Percentiles rank a stretch among this genome's conserved stretches.
phyloP scores from a whole-genome alignment of 2,113 vertebrate species.

The Cygnus buccinator region DNA sequence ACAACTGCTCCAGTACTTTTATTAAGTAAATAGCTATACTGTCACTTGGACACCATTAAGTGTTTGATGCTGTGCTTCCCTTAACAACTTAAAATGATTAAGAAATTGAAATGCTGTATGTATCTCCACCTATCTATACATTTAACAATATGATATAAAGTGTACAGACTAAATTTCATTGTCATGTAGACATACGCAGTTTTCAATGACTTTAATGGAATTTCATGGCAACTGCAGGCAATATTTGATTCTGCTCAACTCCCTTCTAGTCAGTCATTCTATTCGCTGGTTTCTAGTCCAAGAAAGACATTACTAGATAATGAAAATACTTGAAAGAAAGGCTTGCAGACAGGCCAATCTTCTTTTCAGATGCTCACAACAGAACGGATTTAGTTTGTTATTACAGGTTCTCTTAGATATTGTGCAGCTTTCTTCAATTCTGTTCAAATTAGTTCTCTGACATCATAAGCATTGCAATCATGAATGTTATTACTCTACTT shows the following conservation, averaged over 20 bases:
- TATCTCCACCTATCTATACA: neutral
- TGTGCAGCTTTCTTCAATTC: neutral
- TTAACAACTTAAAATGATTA: neutral
- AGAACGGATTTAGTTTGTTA: neutral
- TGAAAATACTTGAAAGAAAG: neutral
- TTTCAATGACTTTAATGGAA: neutral
- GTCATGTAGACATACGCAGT: neutral
- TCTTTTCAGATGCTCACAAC: neutral
- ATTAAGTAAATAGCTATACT: neutral
- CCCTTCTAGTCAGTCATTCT: neutral
- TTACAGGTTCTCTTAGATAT: neutral
- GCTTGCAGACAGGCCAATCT: neutral
- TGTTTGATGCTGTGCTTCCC: neutral
- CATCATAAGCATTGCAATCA: neutral
- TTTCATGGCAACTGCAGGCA: neutral
- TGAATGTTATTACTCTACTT: neutral
- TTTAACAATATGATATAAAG: neutral
- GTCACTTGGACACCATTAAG: neutral
- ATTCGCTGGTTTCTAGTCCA: neutral
- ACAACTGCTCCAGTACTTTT: neutral
- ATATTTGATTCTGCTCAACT: neutral
- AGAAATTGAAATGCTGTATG: constrained; percentile 25
- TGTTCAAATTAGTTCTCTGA: neutral
- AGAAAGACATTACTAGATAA: neutral
- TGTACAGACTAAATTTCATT: neutral